A percentile compares a stretch with the other conserved stretches of the same genome.
phyloP scores from a whole-genome alignment of 2,888 invertebrate species.

The Schizaphis graminum region DNA sequence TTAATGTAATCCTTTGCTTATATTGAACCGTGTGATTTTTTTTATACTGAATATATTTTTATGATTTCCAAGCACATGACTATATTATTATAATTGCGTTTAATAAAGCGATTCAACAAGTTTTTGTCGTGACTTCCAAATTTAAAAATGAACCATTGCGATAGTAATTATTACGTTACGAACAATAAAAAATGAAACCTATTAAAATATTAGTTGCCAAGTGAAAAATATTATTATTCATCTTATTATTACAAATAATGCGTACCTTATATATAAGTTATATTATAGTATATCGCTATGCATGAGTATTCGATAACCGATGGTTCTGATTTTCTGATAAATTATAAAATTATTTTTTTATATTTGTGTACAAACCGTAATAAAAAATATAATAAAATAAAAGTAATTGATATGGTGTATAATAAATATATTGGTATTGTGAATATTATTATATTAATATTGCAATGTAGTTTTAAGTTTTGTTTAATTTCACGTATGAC shows the following conservation, averaged over 20 bases:
- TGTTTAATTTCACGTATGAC: background rate
- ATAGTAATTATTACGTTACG: background rate
- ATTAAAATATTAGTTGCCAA: background rate
- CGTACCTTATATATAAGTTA: background rate
- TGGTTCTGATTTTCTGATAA: background rate
- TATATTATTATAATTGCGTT: background rate
- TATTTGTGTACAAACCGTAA: background rate
- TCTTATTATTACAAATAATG: background rate
- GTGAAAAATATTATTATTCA: background rate
- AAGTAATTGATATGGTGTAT: background rate
- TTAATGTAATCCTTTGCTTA: background rate
- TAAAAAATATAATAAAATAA: background rate
- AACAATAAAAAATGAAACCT: background rate
- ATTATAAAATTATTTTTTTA: background rate
- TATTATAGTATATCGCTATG: background rate
- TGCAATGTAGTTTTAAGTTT: background rate
- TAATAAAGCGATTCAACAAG: background rate
- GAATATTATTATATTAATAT: background rate
- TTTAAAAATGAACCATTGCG: background rate
- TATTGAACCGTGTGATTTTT: background rate
- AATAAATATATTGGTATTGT: no score
- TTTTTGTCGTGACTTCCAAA: background rate
- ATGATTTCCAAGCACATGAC: background rate
- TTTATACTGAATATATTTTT: background rate
- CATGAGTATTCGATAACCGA: background rate